Percentiles rank a stretch among this genome's conserved stretches.
phyloP scores from a whole-genome alignment of 2,888 invertebrate genomes.

The Ectemnius continuus region DNA sequence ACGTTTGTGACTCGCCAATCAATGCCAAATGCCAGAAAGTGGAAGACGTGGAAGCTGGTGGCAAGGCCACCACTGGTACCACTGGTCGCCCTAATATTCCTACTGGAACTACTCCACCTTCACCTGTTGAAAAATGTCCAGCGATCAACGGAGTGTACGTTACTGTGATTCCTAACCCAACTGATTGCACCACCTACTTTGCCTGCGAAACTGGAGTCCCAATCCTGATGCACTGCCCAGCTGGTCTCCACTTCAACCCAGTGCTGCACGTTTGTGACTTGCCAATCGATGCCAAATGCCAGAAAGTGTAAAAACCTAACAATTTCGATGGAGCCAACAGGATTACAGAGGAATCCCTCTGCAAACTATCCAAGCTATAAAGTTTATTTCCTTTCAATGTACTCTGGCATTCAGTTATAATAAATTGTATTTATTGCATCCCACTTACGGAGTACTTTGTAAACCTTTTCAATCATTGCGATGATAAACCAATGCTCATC shows the following conservation, averaged over 20 bases:
- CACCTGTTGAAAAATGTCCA: conserved; percentile 43
- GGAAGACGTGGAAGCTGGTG: too few relatives aligned
- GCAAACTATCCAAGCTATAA: too few relatives aligned
- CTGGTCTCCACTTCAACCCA: conserved; percentile 64
- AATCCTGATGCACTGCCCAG: conserved; percentile 61
- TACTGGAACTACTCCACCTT: not conserved
- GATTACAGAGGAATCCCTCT: too few relatives aligned
- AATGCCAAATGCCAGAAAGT: conserved; percentile 54
- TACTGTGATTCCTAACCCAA: conserved; percentile 59
- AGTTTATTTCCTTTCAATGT: too few relatives aligned
- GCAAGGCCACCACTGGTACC: too few relatives aligned
- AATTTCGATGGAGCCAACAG: too few relatives aligned
- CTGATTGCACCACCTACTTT: conserved; percentile 62
- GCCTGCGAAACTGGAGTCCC: conserved; percentile 56
- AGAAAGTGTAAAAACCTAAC: not conserved
- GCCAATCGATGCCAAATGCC: conserved; percentile 61
- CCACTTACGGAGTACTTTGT: too few relatives aligned
- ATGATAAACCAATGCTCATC: too few relatives aligned
- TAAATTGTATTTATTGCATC: too few relatives aligned
- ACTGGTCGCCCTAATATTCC: too few relatives aligned
- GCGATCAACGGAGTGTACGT: conserved; percentile 44
- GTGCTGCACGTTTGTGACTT: conserved; percentile 64
- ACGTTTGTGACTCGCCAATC: conserved; percentile 65
- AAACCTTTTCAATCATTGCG: too few relatives aligned
- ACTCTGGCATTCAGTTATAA: too few relatives aligned